A percentile compares a stretch with the other conserved stretches of the same genome.
Evolutionary conservation across 2,797 vertebrate species (phyloP).

Genomic region (Urosaurus nigricauda): DNA sequence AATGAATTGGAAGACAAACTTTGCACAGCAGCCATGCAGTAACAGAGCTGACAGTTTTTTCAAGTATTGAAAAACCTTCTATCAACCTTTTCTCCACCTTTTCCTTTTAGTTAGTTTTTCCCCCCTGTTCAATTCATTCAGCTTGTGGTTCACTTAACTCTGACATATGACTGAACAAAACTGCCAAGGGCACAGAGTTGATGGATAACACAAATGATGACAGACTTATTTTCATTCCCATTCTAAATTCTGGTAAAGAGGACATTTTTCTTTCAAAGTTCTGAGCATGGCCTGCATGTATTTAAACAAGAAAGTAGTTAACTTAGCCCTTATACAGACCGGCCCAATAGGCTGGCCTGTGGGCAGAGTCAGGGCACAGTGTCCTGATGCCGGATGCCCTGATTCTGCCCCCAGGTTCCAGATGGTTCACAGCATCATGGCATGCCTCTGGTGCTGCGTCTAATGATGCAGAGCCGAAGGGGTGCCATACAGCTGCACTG

Average conservation of each 20-base stretch:
- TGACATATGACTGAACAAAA: slow-evolving; percentile 66
- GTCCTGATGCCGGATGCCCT: no score
- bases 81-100: slow-evolving; percentile 17
- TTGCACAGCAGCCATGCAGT: not conserved
- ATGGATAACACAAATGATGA: slow-evolving; percentile 55
- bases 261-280: slow-evolving; percentile 50
- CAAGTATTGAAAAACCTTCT: not conserved
- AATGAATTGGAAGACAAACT: slow-evolving; percentile 8
- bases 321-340: not conserved
- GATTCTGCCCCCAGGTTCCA: no score
- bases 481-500: no score
- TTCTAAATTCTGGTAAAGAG: slow-evolving; percentile 60
- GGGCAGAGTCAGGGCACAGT: no score
- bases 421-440: no score
- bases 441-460: no score
- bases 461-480: no score
- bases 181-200: slow-evolving; percentile 47
- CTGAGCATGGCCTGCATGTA: not conserved
- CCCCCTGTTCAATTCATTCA: slow-evolving; percentile 39
- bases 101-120: slow-evolving; percentile 39
- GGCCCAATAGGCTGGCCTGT: no score
- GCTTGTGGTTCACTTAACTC: slow-evolving; percentile 64
- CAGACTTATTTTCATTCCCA: slow-evolving; percentile 62
- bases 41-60: not conserved
- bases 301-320: slow-evolving; percentile 30